phyloP scores from a whole-genome alignment of 2,888 invertebrate genomes.

The Piscicola geometra region DNA sequence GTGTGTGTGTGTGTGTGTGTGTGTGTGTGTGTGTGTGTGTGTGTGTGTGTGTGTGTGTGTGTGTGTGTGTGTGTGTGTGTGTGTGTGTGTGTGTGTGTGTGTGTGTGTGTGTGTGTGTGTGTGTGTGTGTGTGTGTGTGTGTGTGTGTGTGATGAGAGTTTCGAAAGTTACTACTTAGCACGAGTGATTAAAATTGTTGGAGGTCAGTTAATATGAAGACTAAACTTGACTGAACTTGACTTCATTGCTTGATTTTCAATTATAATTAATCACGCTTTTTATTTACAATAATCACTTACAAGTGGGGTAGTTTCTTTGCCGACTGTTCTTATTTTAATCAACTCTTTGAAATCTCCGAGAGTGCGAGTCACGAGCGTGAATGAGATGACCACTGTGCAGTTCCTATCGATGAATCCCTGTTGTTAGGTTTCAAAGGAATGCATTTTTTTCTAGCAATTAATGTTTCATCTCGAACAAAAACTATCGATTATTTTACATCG shows the following conservation, averaged over 20 bases:
- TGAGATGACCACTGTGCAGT: neutral
- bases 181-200: too few relatives aligned
- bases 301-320: neutral
- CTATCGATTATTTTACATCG: too few relatives aligned
- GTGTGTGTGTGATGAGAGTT: neutral
- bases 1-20: conserved; percentile 18
- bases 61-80: conserved; percentile 24
- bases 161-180: neutral
- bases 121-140: conserved; percentile 25
- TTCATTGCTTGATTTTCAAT: too few relatives aligned
- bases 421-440: too few relatives aligned
- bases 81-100: conserved; percentile 24
- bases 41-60: neutral
- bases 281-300: too few relatives aligned
- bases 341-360: neutral
- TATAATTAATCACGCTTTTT: too few relatives aligned
- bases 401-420: neutral
- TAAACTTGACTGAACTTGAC: too few relatives aligned
- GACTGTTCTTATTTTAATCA: neutral
- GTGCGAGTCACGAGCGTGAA: neutral
- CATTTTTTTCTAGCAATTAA: too few relatives aligned
- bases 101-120: conserved; percentile 24
- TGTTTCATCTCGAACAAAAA: too few relatives aligned
- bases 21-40: too few relatives aligned
- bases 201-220: too few relatives aligned